Evolutionary conservation across 2,113 vertebrate genomes (phyloP), one percentile per base, ranked within the genome.

Genomic region (Neopipo cinnamomea): DNA sequence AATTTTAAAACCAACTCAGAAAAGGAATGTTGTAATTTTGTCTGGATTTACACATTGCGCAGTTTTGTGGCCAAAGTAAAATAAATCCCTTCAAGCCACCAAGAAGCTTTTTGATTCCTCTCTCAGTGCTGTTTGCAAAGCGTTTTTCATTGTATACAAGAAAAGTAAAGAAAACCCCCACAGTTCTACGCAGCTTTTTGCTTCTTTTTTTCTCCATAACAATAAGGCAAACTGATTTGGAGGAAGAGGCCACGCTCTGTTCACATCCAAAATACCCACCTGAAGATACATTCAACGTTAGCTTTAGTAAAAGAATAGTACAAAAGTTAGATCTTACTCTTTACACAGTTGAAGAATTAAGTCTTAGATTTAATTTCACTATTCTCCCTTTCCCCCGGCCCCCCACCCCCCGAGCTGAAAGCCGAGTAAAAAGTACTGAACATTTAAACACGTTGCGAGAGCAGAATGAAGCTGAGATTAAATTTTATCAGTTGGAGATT

Each of bases 231-330:
- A 93, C 77, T 35, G 70, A 93, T 91, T 81, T 80, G 91, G 93
- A 97, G 93, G 96, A 95, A 95, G 95, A 97, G 96, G 94, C 93
- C 93, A 75, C 7, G 47, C 95, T 94, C 96, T 92, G 86, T 81
- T 89, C 89, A 67, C 83, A 95, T 96, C 94, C 94, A 96, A 94
- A 96, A 94, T 93, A 76, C 79, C 85, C 93, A 88, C 91, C 91
- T 93, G 89, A 95, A 97, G 88, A 94, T 89, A 96, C 83, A 96
- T 97, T 95, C 93, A 96, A 92, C 39, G 17, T 85, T 94, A 95
- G 81, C 89, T 95, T 96, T 88, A 96, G 96, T 94, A 96, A 96
- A 94, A 89, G 67, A 97, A 97, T 93, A 93, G 91, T 87, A 95
- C 62, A 96, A 95, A 97, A 97, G 95, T 96, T 93, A 94, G 90